phyloP scores from a whole-genome alignment of 2,113 vertebrate species.

The Paralichthys olivaceus region DNA sequence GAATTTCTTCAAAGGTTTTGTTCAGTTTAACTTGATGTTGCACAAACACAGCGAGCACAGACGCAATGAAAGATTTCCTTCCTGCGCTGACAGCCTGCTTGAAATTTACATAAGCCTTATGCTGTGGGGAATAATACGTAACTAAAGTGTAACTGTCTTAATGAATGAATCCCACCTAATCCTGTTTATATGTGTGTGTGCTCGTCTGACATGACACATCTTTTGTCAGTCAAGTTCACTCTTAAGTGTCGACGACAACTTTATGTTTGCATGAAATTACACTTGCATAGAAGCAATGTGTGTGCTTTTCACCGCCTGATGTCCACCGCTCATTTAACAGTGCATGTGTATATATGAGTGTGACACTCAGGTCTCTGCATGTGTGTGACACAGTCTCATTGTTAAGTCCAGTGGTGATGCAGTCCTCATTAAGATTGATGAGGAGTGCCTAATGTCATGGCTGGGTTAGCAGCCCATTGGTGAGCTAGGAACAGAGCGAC shows the following conservation, averaged over 20 bases:
- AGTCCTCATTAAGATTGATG: slow-evolving; percentile 82
- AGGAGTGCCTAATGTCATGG: slow-evolving; percentile 76
- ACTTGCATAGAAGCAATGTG: background rate
- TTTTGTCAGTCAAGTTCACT: background rate
- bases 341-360: slow-evolving; percentile 13
- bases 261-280: background rate
- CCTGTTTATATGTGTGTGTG: background rate
- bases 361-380: slow-evolving; percentile 36
- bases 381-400: slow-evolving; percentile 62
- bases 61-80: background rate
- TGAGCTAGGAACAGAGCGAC: slow-evolving; percentile 57
- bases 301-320: slow-evolving; percentile 12
- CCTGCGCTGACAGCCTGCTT: background rate
- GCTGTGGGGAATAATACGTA: background rate
- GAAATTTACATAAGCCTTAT: background rate
- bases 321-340: slow-evolving; percentile 14
- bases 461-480: slow-evolving; percentile 76
- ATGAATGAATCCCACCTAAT: background rate
- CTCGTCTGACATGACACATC: background rate
- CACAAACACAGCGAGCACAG: background rate
- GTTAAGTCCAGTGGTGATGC: slow-evolving; percentile 67
- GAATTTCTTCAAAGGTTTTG: background rate
- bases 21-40: background rate
- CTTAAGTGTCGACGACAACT: background rate
- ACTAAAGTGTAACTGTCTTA: background rate